Base-by-base conservation (phyloP, 2,797 vertebrate genomes). In the Melanitta fusca region DNA sequence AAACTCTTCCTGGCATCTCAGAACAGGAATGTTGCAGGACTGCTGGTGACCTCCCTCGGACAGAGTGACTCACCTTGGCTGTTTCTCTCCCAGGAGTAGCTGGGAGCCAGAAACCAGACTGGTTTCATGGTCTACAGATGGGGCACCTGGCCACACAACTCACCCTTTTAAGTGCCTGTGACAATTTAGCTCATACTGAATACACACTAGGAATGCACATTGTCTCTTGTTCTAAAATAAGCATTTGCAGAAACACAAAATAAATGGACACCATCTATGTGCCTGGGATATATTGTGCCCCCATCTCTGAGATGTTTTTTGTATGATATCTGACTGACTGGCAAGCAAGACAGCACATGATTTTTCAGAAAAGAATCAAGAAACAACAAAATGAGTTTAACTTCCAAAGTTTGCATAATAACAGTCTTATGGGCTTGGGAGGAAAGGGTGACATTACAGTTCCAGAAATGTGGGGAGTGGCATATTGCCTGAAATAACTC, bases 401-500 rank as follows among this genome's bases (percentile, higher is more conserved):
- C 41, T 88, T 90, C 10, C 13, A 2, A 58, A 58, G 25, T 64
- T 21, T 70, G 19, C 65, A 6, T 71, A 81, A 45, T 7, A 75
- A 3, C 2, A 4, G 45, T 38, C 17, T 10, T 32, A 41, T 22
- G 36, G 49, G 41, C 7, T 75, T 79, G 3, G 1, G 3, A 14
- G 8, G 2, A 47, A 89, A 91, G 20, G 28, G 30, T 79, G 58
- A 12, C 32, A 21, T 69, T 80, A 49, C 16, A 49, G 8, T 64
- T 43, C 54, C 47, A 66, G 91, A 93, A 92, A 86, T 15, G 49
- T 0, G 58, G 36, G 49, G 77, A 53, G 73, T 51, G 75, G 75
- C 84, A 81, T 56, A 38, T 36, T 72, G 61, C 85, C 81, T 82
- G 91, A 94, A 95, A 95, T 79, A 94, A 84, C 79, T 87, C 45